Evolutionary conservation across 2,113 vertebrate genomes (phyloP), one percentile per base, ranked within the genome.

Genomic region (Saccopteryx bilineata): DNA sequence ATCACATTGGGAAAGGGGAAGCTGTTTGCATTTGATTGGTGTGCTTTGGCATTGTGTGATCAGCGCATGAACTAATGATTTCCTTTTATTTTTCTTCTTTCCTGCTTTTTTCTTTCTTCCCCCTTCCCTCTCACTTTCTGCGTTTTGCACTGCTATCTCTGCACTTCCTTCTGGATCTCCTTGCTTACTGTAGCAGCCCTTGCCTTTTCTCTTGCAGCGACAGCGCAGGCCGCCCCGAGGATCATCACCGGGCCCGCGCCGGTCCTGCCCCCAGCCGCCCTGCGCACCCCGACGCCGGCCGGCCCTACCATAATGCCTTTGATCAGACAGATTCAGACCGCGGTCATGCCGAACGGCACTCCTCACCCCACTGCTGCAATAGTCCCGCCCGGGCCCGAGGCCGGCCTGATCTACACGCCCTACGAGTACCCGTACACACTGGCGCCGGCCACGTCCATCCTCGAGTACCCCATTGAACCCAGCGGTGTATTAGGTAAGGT

Each of bases 311-410:
- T 99, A 98, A 99, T 99, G 99, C 99, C 99, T 98, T 99, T 99
- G 99, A 99, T 99, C 98, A 99, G 99, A 98, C 99, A 99, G 98
- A 99, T 99, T 98, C 99, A 99, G 99, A 99, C 99, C 98, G 99
- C 99, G 98, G 98, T 99, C 97, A 99, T 99, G 98, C 99, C 99
- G 95, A 99, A 99, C 95, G 99, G 98, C 98, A 99, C 99, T 95
- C 99, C 99, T 95, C 99, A 99, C 98, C 99, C 99, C 68, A 99
- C 98, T 80, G 99, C 99, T 92, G 99, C 99, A 91, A 98, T 99
- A 98, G 97, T 99, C 96, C 99, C 99, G 96, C 99, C 99, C 93
- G 99, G 98, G 96, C 99, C 99, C 0, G 99, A 99, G 98, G 99
- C 99, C 89, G 99, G 99, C 88, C 98, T 99, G 98, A 99, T 99